A percentile compares a stretch with the other conserved stretches of the same genome.
phyloP scores from a whole-genome alignment of 2,113 vertebrate species.

The Anser brachyrhynchus region DNA sequence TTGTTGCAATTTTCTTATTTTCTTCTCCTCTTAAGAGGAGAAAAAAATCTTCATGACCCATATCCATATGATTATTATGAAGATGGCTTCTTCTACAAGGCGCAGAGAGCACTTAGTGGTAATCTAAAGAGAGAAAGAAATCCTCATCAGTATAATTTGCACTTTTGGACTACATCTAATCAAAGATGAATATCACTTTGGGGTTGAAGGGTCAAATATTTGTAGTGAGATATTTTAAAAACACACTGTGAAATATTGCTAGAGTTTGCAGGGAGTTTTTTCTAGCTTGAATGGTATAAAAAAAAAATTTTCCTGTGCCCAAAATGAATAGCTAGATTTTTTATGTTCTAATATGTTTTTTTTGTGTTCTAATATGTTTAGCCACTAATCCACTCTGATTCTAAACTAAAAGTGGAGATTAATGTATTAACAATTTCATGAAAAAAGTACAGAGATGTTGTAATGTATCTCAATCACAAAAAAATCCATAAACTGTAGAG shows the following conservation, averaged over 20 bases:
- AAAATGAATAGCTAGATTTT: neutral
- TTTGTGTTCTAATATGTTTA: neutral
- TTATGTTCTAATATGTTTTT: neutral
- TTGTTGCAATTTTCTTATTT: neutral
- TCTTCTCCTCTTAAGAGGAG: neutral
- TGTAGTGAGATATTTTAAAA: neutral
- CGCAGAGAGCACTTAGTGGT: neutral
- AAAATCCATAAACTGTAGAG: neutral
- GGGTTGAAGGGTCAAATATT: neutral
- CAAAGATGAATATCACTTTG: neutral
- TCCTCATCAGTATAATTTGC: neutral
- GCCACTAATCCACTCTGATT: neutral
- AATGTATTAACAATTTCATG: neutral
- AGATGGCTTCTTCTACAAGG: neutral
- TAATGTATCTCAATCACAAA: neutral
- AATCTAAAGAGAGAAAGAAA: neutral
- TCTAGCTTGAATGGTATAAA: neutral
- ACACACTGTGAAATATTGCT: neutral
- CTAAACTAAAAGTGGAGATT: neutral
- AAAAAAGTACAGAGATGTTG: rapidly evolving
- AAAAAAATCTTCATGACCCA: neutral
- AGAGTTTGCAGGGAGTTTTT: neutral
- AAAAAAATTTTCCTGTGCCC: neutral
- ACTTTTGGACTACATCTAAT: neutral
- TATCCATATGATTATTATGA: neutral